These are phyloP conservation scores for Rafetus swinhoei DNA, from an alignment of 2,113 vertebrate genomes.

Conservation along the genomic window DNA sequence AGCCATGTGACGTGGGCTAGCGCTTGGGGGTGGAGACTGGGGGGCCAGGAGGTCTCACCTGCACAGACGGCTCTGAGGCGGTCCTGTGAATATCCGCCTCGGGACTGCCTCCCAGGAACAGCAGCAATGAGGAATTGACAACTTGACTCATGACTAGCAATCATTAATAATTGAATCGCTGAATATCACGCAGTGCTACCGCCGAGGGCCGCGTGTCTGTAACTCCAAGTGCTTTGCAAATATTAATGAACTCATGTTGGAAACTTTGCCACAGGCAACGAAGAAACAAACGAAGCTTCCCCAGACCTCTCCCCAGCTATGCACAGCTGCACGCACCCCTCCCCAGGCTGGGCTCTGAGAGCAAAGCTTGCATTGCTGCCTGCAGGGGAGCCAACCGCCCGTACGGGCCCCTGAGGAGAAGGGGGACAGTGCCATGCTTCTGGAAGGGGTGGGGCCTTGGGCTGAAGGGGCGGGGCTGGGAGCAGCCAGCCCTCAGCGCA, in stretches of 20 bases:
- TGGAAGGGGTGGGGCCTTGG: too few relatives aligned
- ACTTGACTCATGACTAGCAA: neutral
- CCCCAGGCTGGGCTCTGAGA: neutral
- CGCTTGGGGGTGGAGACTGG: neutral
- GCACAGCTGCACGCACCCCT: neutral
- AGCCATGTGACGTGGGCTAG: neutral
- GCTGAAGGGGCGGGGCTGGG: too few relatives aligned
- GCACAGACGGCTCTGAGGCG: neutral
- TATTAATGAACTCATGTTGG: neutral
- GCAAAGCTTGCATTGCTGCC: neutral
- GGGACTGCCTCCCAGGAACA: neutral
- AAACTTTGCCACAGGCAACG: neutral
- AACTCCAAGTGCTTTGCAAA: neutral
- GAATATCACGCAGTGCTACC: neutral
- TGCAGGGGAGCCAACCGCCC: too few relatives aligned
- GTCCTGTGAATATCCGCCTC: neutral
- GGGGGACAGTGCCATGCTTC: too few relatives aligned
- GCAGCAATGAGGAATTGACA: neutral
- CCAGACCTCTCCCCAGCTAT: neutral
- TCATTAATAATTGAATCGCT: conserved; percentile 20
- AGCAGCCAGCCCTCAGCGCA: too few relatives aligned
- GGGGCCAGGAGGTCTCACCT: neutral
- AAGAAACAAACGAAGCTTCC: neutral
- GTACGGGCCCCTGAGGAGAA: too few relatives aligned
- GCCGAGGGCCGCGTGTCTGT: neutral